Base-by-base conservation (phyloP, 2,113 vertebrate genomes). In the Pungitius pungitius region DNA sequence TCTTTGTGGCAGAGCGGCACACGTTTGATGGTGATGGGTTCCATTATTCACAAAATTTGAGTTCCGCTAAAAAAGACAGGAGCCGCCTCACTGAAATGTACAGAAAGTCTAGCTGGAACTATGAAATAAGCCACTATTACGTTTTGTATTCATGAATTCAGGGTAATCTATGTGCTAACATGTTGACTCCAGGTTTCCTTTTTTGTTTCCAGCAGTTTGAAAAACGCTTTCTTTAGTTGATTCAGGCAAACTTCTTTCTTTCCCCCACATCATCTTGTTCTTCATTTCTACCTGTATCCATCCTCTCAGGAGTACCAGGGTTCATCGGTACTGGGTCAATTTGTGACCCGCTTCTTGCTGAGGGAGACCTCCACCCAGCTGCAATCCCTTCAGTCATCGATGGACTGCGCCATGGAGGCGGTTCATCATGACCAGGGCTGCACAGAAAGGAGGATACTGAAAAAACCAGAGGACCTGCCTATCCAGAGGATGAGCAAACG, bases 291-390 rank as follows among this genome's bases (percentile, higher is more conserved):
- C 30, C 4, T 14, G n/a, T 15, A 1, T 3, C 71, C 6, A 17
- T 40, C 14, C 3, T 13, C 18, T 20, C 90, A 99, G 98, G 95
- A 96, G 39, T 99, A 99, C 8, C 97, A 99, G 89, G 94, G 85
- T 26, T 95, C 97, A 45, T 96, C 96, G 0, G 96, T 96, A 78
- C 92, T 97, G 87, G 95, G 97, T 69, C 98, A 99, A 93, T 99
- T 99, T 92, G 95, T 99, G 88, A 99, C 96, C 0, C 95, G 97
- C 3, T 98, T 99, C 88, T 92, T 99, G 83, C 91, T 99, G 69
- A 94, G 95, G 71, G 98, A 99, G 88, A 99, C 97, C 0, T 93
- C 95, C 90, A 95, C 93, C 85, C 98, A 99, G 93, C 92, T 99
- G 51, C 95, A 97, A 84, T 98, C 97, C 47, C 93, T 99, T 64